These are phyloP conservation scores for Parthenolecanium corni DNA, from an alignment of 2,888 invertebrate genomes.

Conservation along the genomic window DNA sequence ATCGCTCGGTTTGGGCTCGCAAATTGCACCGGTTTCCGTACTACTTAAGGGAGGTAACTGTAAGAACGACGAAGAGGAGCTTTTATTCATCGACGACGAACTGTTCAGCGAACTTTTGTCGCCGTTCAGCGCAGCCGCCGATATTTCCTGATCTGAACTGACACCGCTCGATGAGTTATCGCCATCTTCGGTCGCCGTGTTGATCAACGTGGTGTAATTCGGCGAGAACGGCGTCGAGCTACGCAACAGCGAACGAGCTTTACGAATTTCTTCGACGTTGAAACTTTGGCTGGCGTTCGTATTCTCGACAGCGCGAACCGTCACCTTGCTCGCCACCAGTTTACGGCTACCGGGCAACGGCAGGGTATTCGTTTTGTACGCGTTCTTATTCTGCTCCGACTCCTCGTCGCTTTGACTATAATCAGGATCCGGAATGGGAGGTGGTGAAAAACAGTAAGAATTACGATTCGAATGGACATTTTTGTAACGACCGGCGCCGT, in stretches of 20 bases:
- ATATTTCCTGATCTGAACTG: slow-evolving; percentile 70
- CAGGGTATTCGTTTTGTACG: slow-evolving; percentile 32
- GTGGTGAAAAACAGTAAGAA: slow-evolving; percentile 36
- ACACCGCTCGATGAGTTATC: slow-evolving; percentile 83
- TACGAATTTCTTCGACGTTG: slow-evolving; percentile 80
- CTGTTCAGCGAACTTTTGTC: background rate
- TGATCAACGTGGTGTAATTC: slow-evolving; percentile 47
- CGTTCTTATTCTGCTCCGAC: slow-evolving; percentile 39
- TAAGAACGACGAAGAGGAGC: slow-evolving; percentile 55
- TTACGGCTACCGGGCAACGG: slow-evolving; percentile 57
- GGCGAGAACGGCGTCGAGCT: slow-evolving; percentile 79
- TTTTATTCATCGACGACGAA: slow-evolving; percentile 48
- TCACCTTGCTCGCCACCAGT: slow-evolving; percentile 52
- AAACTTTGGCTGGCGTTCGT: slow-evolving; percentile 72
- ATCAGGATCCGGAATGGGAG: slow-evolving; percentile 85
- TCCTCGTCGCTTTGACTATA: slow-evolving; percentile 82
- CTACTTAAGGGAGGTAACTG: slow-evolving; percentile 54
- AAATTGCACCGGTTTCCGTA: background rate
- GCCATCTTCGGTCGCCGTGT: slow-evolving; percentile 52
- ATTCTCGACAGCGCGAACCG: slow-evolving; percentile 39
- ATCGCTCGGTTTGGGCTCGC: slow-evolving; percentile 52
- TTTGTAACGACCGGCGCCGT: background rate
- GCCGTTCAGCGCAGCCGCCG: slow-evolving; percentile 41
- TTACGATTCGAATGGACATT: slow-evolving; percentile 1
- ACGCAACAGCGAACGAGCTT: slow-evolving; percentile 62